Evolutionary conservation across 2,888 invertebrate species (phyloP), one percentile per base, ranked within the genome.

Genomic region (Tetramorium bicarinatum): DNA sequence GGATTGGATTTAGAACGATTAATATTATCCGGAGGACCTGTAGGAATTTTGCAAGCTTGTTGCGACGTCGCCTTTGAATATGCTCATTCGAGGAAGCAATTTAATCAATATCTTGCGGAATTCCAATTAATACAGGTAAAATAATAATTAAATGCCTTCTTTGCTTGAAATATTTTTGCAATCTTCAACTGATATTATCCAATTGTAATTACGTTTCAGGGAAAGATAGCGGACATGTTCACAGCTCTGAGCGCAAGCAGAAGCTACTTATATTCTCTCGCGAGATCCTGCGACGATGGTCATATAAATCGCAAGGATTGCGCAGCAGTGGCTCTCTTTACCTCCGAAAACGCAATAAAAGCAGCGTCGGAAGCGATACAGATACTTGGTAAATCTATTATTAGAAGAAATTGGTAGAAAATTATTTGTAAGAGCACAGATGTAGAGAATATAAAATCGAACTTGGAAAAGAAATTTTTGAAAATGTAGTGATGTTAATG

Each of bases 141-240:
- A 21, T 4, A 41, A 64, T 4, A 41, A 77, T 59, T 13, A 38
- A 4, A 52, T 11, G 29, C 7, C 61, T 11, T 74, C 7, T 11
- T n/a, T n/a, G 2, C 13, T n/a, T 52, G 52, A 11, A 54, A 13
- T 47, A 25, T 59, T 61, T 29, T 62, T 25, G n/a, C 21, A 0
- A 61, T 49, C 11, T 9, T 11, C 8, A 13, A 71, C 18, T n/a
- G 7, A 82, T 18, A 59, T 62, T 15, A 7, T 29, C 2, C 69
- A 18, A 76, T 41, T 15, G 2, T 8, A n/a, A 75, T 81, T 13
- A 71, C 54, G 56, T 86, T 96, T 94, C 96, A 97, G 99, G 98
- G 96, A 15, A 99, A 99, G 96, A 96, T 99, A 95, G 99, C 99
- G 0, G 98, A 99, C 92, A 99, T 99, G 99, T 99, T 99, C 95